Evolutionary conservation across 2,113 vertebrate species (phyloP).

Genomic region (Onychorhynchus coronatus): DNA sequence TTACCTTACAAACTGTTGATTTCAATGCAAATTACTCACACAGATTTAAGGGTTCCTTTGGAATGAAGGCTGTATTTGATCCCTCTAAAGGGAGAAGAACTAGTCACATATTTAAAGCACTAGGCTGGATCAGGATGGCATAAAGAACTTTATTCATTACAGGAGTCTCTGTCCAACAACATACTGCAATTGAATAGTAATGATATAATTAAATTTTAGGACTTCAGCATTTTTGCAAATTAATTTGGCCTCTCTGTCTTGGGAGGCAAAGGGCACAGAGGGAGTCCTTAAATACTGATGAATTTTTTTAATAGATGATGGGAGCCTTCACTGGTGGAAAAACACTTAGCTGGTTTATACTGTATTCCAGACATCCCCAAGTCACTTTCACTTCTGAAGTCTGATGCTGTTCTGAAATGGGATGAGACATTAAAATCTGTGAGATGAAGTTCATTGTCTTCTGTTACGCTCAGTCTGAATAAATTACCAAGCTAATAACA

Average conservation of each 20-base stretch:
- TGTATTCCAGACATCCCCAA: neutral
- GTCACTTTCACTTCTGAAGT: constrained; percentile 28
- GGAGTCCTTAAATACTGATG: constrained; percentile 51
- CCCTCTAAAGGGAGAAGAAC: neutral
- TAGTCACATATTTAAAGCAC: neutral
- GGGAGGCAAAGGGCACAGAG: constrained; percentile 45
- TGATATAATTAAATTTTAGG: constrained; percentile 57
- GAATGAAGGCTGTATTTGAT: neutral
- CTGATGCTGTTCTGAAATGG: constrained; percentile 8
- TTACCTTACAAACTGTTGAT: neutral
- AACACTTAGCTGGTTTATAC: constrained; percentile 35
- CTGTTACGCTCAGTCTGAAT: constrained; percentile 15
- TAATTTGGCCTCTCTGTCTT: constrained; percentile 48
- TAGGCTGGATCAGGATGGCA: neutral
- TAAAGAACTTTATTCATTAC: constrained; percentile 7
- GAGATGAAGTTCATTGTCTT: constrained; percentile 36
- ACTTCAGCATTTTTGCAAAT: constrained; percentile 60
- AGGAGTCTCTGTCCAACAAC: neutral
- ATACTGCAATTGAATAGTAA: constrained; percentile 47
- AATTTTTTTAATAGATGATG: constrained; percentile 33
- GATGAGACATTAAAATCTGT: constrained; percentile 29
- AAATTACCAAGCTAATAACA: constrained; percentile 26
- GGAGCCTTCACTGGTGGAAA: constrained; percentile 8
- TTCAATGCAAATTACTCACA: neutral
- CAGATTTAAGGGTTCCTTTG: neutral